These are phyloP conservation scores for Morinoia aosen DNA, from an alignment of 2,888 invertebrate genomes.

Conservation along the genomic window DNA sequence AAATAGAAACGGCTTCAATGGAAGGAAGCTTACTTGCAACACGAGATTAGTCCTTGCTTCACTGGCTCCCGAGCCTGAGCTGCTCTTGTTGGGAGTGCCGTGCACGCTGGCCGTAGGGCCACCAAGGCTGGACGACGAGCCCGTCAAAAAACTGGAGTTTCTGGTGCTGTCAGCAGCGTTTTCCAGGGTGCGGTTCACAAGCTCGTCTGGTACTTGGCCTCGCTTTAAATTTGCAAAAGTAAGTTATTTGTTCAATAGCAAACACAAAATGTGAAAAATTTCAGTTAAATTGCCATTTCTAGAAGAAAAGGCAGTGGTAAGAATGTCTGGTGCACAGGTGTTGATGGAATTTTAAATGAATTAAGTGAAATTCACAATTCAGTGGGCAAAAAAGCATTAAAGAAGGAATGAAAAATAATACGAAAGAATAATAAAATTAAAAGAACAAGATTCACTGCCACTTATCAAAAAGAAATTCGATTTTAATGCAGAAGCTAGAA, in stretches of 20 bases:
- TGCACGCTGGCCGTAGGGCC: not conserved
- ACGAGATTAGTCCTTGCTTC: not conserved
- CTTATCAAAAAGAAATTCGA: no score
- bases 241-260: not conserved
- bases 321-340: not conserved
- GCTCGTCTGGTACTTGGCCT: constrained; percentile 66
- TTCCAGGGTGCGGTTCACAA: constrained; percentile 65
- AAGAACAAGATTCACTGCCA: no score
- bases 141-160: not conserved
- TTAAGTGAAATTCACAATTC: no score
- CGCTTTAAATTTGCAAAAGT: constrained; percentile 54
- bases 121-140: not conserved
- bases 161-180: constrained; percentile 61
- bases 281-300: no score
- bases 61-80: not conserved
- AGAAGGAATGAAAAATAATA: no score
- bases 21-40: not conserved
- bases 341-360: not conserved
- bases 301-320: no score
- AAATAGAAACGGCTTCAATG: no score
- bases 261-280: no score
- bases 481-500: no score
- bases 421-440: no score
- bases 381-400: no score
- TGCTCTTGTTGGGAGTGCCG: not conserved